Base-by-base conservation (phyloP, 2,113 vertebrate genomes). In the Ictidomys tridecemlineatus region DNA sequence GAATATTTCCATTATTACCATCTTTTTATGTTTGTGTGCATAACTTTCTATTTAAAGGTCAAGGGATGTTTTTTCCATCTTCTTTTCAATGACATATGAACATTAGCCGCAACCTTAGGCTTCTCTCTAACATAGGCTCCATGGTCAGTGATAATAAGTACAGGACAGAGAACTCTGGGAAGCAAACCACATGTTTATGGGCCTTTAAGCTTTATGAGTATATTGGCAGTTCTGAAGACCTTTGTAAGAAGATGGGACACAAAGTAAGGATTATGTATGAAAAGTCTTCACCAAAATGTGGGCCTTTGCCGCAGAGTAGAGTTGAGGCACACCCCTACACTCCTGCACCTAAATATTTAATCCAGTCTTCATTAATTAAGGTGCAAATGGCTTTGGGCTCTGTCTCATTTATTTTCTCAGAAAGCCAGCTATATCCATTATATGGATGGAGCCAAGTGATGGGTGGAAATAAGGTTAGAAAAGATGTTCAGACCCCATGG, bases 101-200 rank as follows among this genome's bases (percentile, higher is more conserved):
- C 70, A 53, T 92, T 76, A 97, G 88, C 32, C 79, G 72, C 65
- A 83, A 89, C 0, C 63, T 85, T 63, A 83, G 96, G 18, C 56
- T 98, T 96, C 96, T 96, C 95, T 96, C 17, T 97, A 98, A 96
- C 93, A 97, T 65, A 98, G 65, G n/a, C 13, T 94, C 67, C 83
- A 96, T 97, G 97, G 95, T 98, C 97, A 89, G 24, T 93, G 83
- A 97, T 91, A 97, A 83, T 63, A 98, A 97, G 82, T 86, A 22
- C 30, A 61, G 73, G 53, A 79, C 39, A 96, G 93, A 93, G 72
- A 97, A 90, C 82, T 80, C 84, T 90, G 93, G 91, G 85, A 98
- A 93, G 74, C 87, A 98, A 98, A 97, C 91, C 76, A 95, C 94
- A 96, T 53, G 37, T 96, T 98, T 95, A 97, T 88, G 87, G 89